Conservation (phyloP, 2,888 invertebrate species). For the Drosophila affinis region DNA sequence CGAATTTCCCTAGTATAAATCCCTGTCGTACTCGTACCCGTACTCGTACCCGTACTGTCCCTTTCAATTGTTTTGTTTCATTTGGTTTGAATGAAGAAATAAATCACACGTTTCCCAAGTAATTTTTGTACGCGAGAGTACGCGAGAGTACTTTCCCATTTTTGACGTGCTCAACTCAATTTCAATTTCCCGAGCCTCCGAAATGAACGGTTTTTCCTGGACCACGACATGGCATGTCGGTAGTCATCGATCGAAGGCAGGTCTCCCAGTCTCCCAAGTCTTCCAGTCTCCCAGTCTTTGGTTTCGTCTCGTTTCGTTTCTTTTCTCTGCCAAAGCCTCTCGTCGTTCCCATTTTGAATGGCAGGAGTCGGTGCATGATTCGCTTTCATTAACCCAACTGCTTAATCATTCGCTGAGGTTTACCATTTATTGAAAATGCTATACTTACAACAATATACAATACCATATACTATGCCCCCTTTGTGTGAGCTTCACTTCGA, state of each 20-base stretch:
- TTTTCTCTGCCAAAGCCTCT: neutral
- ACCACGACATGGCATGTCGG: slow-evolving; percentile 45
- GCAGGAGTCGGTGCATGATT: slow-evolving; percentile 70
- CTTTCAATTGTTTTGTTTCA: slow-evolving; percentile 61
- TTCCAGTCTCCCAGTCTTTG: slow-evolving; percentile 8
- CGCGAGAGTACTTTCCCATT: slow-evolving; percentile 71
- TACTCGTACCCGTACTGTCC: slow-evolving; percentile 34
- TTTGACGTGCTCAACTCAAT: slow-evolving; percentile 72
- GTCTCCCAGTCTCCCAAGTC: neutral
- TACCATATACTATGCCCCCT: slow-evolving; percentile 8
- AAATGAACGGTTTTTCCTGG: slow-evolving; percentile 63
- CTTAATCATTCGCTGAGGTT: slow-evolving; percentile 68
- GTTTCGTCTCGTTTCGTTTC: neutral
- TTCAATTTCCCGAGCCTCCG: slow-evolving; percentile 50
- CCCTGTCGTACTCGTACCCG: neutral
- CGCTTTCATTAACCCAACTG: slow-evolving; percentile 77
- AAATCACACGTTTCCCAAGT: slow-evolving; percentile 75
- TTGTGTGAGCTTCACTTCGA: neutral
- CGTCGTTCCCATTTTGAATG: slow-evolving; percentile 48
- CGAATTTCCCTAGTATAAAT: slow-evolving; percentile 3
- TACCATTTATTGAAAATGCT: slow-evolving; percentile 71
- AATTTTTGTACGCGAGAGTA: slow-evolving; percentile 52
- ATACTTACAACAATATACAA: slow-evolving; percentile 15
- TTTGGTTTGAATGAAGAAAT: slow-evolving; percentile 72
- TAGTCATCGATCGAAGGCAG: slow-evolving; percentile 28